phyloP scores from a whole-genome alignment of 1,140 invertebrate genomes.

The Mamestra configurata region DNA sequence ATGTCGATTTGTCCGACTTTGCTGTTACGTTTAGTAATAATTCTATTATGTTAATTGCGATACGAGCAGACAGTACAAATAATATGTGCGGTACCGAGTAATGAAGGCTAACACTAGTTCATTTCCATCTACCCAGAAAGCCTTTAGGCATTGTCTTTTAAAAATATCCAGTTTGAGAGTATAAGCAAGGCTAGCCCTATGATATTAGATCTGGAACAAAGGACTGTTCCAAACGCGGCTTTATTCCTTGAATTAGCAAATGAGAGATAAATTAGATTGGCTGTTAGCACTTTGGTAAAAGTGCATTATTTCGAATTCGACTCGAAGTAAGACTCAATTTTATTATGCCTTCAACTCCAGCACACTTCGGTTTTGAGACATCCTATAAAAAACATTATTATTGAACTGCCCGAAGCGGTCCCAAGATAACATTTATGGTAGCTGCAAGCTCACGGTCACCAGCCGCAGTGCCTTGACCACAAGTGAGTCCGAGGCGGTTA shows the following conservation, averaged over 20 bases:
- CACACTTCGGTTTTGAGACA: too few species aligned
- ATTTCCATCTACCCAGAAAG: too few species aligned
- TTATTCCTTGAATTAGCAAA: neutral
- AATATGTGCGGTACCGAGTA: too few species aligned
- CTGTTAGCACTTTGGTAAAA: neutral
- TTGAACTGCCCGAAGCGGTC: neutral
- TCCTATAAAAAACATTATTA: neutral
- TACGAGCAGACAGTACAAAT: neutral
- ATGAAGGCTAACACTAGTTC: too few species aligned
- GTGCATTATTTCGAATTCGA: too few species aligned
- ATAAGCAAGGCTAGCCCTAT: neutral
- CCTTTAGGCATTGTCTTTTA: neutral
- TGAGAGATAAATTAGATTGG: neutral
- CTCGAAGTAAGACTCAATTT: too few species aligned
- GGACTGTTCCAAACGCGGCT: neutral
- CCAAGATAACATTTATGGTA: neutral
- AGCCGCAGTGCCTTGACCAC: slow-evolving; percentile 7
- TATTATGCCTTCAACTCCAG: too few species aligned
- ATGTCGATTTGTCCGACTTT: slow-evolving; percentile 10
- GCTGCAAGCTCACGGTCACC: slow-evolving; percentile 5
- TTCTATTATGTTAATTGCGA: neutral
- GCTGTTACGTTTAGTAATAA: neutral
- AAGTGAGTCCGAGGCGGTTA: slow-evolving; percentile 4
- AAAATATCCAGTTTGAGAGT: neutral
- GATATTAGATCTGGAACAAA: neutral